Base-by-base conservation (phyloP, 1,140 invertebrate genomes). In the Anastrepha ludens region DNA sequence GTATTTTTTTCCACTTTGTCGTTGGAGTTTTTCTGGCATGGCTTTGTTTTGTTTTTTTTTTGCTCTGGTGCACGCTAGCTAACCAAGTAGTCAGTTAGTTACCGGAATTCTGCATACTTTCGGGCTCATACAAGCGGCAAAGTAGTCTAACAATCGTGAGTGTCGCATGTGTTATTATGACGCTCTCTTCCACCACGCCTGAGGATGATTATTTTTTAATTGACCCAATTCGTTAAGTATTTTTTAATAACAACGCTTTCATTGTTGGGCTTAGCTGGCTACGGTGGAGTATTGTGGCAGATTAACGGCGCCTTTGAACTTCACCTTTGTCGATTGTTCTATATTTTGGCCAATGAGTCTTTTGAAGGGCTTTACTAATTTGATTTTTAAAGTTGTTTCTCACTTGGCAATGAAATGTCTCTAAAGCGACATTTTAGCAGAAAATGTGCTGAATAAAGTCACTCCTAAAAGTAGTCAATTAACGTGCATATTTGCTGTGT, bases 151-250 rank as follows among this genome's bases (percentile, higher is more conserved):
- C 60, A 62, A 62, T 62, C 4, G 13, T 7, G 64, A 29, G 64
- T 67, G 64, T 39, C 29, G 11, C 64, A 9, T 29, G 5, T 67
- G 29, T 39, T 13, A 44, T 47, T 41, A 8, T 78, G 2, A n/a
- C 1, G 2, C 47, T 20, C 17, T n/a, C 41, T 78, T 3, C 41
- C 3, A 20, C 41, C 41, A 47, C 15, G 39, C 15, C 20, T 44
- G 15, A 41, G 41, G 20, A 6, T n/a, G n/a, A 29, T 55, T 81
- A 81, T 55, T 55, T 81, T 81, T 81, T 81, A 81, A 81, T 81
- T 81, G 74, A 81, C 74, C 74, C 47, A 81, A 81, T 55, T 81
- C 44, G 6, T 8, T 81, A 29, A 81, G n/a, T 9, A 9, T 20
- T 55, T 20, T 78, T 78, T 39, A 78, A 78, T 78, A 55, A 50